phyloP scores from a whole-genome alignment of 1,140 invertebrate genomes.

The Pygmarrhopalites habei region DNA sequence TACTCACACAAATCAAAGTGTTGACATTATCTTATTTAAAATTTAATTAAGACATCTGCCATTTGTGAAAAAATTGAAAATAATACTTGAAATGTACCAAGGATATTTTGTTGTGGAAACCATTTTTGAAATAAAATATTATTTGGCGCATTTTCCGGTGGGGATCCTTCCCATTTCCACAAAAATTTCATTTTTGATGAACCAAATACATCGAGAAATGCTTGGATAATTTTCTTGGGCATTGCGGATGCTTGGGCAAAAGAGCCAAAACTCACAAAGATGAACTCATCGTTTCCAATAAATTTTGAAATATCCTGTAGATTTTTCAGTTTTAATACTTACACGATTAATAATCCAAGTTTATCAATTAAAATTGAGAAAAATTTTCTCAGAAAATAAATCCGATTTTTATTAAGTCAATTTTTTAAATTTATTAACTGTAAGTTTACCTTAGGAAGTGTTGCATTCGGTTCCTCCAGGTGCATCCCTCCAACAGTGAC shows the following conservation, averaged over 20 bases:
- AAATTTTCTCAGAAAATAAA: neutral
- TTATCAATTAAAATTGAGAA: neutral
- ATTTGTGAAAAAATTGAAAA: too few species aligned
- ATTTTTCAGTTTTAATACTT: neutral
- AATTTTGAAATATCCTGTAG: neutral
- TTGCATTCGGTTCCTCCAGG: neutral
- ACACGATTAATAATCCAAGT: too few species aligned
- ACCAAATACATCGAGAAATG: neutral
- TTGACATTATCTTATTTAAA: too few species aligned
- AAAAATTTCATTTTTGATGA: neutral
- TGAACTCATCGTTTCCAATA: neutral
- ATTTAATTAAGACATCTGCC: too few species aligned
- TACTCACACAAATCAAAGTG: too few species aligned
- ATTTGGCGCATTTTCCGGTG: neutral
- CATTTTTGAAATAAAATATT: neutral
- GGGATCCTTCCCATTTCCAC: constrained; percentile 1
- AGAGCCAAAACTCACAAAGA: neutral
- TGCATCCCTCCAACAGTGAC: constrained; percentile 24
- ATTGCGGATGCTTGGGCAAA: neutral
- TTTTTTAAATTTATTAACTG: neutral
- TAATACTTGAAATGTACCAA: too few species aligned
- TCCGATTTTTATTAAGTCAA: too few species aligned
- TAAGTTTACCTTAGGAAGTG: neutral
- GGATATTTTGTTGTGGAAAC: neutral
- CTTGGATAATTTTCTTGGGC: neutral